A percentile compares a stretch with the other conserved stretches of the same genome.
Evolutionary conservation across 1,140 invertebrate species (phyloP).

Genomic region (Archegozetes longisetosus): DNA sequence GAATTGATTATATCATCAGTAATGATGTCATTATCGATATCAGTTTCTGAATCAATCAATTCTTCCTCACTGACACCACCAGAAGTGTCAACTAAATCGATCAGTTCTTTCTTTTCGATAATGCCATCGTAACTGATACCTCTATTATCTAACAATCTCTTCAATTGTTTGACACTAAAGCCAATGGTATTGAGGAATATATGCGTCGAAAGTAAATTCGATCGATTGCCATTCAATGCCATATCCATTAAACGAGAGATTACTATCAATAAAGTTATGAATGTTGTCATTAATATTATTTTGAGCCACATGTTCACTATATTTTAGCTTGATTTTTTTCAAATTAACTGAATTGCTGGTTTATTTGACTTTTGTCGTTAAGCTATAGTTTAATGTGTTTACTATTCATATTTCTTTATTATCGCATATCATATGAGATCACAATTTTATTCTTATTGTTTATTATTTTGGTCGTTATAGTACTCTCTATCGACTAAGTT

Average conservation of each 20-base stretch:
- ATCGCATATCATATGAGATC: too few species aligned
- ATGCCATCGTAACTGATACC: constrained; percentile 35
- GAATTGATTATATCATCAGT: constrained; percentile 1
- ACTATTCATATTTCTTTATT: too few species aligned
- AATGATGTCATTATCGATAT: constrained; percentile 23
- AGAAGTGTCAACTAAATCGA: constrained; percentile 31
- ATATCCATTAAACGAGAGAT: constrained; percentile 31
- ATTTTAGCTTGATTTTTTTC: too few species aligned
- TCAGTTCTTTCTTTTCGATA: constrained; percentile 36
- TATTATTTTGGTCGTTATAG: too few species aligned
- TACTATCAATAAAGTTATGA: constrained; percentile 29
- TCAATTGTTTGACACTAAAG: constrained; percentile 35
- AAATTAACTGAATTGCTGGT: too few species aligned
- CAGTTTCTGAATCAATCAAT: constrained; percentile 19
- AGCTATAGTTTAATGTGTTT: too few species aligned
- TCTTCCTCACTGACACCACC: constrained; percentile 31
- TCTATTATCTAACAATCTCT: constrained; percentile 33
- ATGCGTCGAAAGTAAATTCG: constrained; percentile 24
- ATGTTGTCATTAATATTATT: constrained; percentile 28
- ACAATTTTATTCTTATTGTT: too few species aligned
- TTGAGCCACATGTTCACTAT: constrained; percentile 31
- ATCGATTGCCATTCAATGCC: constrained; percentile 24
- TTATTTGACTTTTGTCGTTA: too few species aligned
- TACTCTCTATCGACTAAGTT: too few species aligned
- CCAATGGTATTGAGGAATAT: constrained; percentile 33